Conservation (phyloP, 2,113 vertebrate genomes). For the Acrocephalus arundinaceus region DNA sequence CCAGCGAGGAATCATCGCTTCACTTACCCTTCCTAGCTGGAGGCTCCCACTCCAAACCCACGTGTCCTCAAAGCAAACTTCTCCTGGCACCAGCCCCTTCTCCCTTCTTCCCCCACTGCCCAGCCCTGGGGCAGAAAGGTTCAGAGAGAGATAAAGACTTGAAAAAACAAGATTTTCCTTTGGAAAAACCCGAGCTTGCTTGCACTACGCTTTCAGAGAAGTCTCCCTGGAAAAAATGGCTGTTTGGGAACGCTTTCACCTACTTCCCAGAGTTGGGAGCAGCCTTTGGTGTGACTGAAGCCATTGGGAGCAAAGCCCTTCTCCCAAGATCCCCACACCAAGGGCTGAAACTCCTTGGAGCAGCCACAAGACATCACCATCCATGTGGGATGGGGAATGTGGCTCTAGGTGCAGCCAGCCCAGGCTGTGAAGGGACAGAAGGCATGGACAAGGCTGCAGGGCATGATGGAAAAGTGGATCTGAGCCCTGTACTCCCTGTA, state of each 20-base stretch:
- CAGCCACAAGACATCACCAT: no score
- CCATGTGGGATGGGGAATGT: background rate
- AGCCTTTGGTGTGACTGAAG: background rate
- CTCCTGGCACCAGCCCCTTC: background rate
- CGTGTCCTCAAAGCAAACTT: background rate
- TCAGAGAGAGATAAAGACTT: background rate
- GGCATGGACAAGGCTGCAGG: accelerated
- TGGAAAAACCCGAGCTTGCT: background rate
- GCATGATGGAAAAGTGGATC: background rate
- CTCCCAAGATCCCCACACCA: accelerated
- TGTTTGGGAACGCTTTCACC: background rate
- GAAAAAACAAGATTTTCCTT: background rate
- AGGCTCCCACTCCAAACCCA: background rate
- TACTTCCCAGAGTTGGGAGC: accelerated
- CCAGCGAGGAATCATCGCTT: accelerated
- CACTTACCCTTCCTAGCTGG: background rate
- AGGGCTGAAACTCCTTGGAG: background rate
- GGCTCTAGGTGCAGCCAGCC: background rate
- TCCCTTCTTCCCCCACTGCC: background rate
- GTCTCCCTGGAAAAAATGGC: background rate
- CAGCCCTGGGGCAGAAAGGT: background rate
- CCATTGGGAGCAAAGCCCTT: background rate
- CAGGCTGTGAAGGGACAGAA: background rate
- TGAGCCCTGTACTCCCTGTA: background rate
- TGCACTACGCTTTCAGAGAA: background rate